Percentiles rank a stretch among this genome's conserved stretches.
These are phyloP conservation scores for Neodiprion fabricii DNA, from an alignment of 1,140 invertebrate species.

Conservation along the genomic window DNA sequence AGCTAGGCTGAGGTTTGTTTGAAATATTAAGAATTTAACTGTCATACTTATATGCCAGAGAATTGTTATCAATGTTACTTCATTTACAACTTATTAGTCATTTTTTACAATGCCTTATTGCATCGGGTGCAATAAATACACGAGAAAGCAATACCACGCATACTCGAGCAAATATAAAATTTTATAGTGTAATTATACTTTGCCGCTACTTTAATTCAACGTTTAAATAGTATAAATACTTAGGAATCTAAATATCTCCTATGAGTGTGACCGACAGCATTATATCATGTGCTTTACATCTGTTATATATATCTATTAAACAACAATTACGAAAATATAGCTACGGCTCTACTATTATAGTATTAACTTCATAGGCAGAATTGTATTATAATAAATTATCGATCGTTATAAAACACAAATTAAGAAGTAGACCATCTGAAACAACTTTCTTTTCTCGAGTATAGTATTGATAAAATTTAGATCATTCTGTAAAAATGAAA, in stretches of 20 bases:
- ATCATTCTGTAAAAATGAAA: background rate
- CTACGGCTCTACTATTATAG: slow-evolving; percentile 2
- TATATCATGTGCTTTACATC: slow-evolving; percentile 6
- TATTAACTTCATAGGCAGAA: background rate
- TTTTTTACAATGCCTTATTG: background rate
- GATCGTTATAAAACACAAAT: background rate
- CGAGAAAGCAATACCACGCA: background rate
- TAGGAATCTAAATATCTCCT: background rate
- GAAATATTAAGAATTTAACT: background rate
- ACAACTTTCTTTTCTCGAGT: background rate
- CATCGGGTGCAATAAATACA: background rate
- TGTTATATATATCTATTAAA: background rate
- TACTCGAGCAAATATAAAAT: background rate
- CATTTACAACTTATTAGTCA: background rate
- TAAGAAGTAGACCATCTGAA: background rate
- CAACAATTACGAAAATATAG: background rate
- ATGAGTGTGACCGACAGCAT: background rate
- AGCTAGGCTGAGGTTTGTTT: background rate
- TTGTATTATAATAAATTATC: background rate
- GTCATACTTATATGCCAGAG: background rate
- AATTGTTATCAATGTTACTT: slow-evolving; percentile 1
- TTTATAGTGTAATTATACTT: background rate
- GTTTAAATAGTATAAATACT: background rate
- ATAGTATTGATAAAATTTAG: slow-evolving; percentile 1
- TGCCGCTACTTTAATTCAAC: too few species aligned